phyloP scores from a whole-genome alignment of 1,140 invertebrate genomes.

The Ephestia elutella region DNA sequence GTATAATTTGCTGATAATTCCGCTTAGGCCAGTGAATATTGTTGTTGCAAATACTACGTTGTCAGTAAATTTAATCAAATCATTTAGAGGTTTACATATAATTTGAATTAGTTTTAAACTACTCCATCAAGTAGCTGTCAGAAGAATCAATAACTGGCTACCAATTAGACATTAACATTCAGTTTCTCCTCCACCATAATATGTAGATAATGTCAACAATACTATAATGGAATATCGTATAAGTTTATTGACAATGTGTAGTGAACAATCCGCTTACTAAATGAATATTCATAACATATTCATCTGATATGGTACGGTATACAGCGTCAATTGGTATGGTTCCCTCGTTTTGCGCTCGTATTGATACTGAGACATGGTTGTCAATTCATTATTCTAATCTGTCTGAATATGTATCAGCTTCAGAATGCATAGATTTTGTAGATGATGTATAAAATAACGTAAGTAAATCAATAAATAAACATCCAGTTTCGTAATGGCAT shows the following conservation, averaged over 20 bases:
- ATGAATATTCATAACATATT: constrained; percentile 46
- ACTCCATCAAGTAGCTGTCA: background rate
- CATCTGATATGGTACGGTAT: constrained; percentile 5
- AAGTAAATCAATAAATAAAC: no score
- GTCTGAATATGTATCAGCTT: background rate
- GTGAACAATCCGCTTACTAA: constrained; percentile 11
- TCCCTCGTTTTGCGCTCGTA: constrained; percentile 9
- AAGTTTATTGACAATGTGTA: constrained; percentile 15
- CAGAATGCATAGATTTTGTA: no score
- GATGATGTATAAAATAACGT: no score
- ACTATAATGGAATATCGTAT: constrained; percentile 4
- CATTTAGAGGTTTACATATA: no score
- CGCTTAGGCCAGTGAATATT: no score
- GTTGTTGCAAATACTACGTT: no score
- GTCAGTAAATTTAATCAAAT: no score
- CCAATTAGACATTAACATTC: background rate
- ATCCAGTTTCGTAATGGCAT: no score
- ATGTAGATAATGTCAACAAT: background rate
- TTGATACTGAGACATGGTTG: constrained; percentile 18
- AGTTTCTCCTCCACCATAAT: background rate
- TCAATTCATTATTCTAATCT: constrained; percentile 15
- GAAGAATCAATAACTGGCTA: no score
- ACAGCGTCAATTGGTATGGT: constrained; percentile 12
- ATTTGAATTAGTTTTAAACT: background rate
- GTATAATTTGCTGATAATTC: no score